Percentiles rank a stretch among this genome's conserved stretches.
Conservation (phyloP, 2,797 vertebrate species). For the Octomys mimax region DNA sequence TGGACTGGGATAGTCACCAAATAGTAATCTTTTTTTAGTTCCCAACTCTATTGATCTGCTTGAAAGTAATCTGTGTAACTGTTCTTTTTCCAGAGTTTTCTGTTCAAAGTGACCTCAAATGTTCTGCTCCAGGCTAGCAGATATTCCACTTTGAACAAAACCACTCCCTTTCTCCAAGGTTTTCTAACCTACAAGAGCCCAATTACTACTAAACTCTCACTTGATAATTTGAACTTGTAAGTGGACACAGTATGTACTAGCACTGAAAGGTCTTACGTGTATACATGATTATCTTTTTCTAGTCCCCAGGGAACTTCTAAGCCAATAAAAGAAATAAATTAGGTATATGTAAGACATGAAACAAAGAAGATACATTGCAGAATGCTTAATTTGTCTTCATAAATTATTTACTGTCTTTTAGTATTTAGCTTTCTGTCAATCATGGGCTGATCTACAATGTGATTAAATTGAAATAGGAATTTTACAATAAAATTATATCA, state of each 20-base stretch:
- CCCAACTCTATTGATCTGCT: neutral
- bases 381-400: neutral
- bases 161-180: neutral
- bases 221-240: neutral
- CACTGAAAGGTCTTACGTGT: neutral
- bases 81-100: neutral
- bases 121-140: neutral
- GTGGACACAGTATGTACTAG: neutral
- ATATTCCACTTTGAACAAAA: neutral
- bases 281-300: neutral
- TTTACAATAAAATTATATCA: conserved; percentile 3
- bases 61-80: neutral
- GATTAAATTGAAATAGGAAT: conserved; percentile 31
- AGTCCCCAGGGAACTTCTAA: neutral
- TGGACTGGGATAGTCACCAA: neutral
- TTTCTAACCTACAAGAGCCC: neutral
- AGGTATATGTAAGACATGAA: neutral
- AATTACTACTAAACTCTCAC: neutral
- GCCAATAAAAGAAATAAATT: neutral
- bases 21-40: neutral
- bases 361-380: neutral
- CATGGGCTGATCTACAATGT: neutral
- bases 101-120: accelerated
- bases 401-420: conserved; percentile 13
- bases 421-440: conserved; percentile 42